Evolutionary conservation across 2,888 invertebrate genomes (phyloP).

Genomic region (Eilema caniola): DNA sequence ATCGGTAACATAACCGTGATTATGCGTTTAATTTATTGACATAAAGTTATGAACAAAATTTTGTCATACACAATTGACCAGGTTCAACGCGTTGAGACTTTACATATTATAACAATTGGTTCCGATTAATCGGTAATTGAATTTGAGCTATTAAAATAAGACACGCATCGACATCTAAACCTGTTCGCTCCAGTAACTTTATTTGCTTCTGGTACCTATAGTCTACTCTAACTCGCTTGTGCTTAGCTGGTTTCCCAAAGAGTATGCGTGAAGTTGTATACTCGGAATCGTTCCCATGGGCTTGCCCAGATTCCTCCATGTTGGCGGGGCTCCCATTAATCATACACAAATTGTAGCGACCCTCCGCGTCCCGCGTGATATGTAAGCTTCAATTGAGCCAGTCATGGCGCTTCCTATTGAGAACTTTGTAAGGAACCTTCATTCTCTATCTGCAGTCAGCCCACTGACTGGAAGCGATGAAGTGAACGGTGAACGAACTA

Average conservation of each 20-base stretch:
- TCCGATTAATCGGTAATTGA: too few relatives aligned
- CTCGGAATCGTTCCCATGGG: slow-evolving; percentile 68
- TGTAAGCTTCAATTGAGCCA: slow-evolving; percentile 74
- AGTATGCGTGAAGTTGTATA: slow-evolving; percentile 56
- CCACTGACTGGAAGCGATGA: slow-evolving; percentile 51
- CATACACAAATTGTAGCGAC: slow-evolving; percentile 55
- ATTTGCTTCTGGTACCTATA: not conserved
- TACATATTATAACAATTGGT: too few relatives aligned
- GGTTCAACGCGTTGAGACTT: too few relatives aligned
- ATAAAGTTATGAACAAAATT: too few relatives aligned
- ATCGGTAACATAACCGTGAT: too few relatives aligned
- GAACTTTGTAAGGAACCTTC: slow-evolving; percentile 51
- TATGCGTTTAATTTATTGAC: too few relatives aligned
- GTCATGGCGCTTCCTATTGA: slow-evolving; percentile 69
- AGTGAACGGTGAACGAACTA: slow-evolving; percentile 53
- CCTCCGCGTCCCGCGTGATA: slow-evolving; percentile 60
- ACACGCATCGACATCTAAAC: too few relatives aligned
- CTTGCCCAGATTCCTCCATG: slow-evolving; percentile 39
- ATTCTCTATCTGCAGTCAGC: slow-evolving; percentile 49
- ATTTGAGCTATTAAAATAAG: not conserved
- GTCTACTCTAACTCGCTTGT: not conserved
- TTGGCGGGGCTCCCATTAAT: slow-evolving; percentile 44
- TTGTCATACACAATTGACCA: too few relatives aligned
- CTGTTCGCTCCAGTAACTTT: not conserved
- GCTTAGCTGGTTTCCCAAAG: slow-evolving; percentile 10